Evolutionary conservation across 2,888 invertebrate genomes (phyloP), one percentile per base, ranked within the genome.

Genomic region (Nipponacmea schrenckii): DNA sequence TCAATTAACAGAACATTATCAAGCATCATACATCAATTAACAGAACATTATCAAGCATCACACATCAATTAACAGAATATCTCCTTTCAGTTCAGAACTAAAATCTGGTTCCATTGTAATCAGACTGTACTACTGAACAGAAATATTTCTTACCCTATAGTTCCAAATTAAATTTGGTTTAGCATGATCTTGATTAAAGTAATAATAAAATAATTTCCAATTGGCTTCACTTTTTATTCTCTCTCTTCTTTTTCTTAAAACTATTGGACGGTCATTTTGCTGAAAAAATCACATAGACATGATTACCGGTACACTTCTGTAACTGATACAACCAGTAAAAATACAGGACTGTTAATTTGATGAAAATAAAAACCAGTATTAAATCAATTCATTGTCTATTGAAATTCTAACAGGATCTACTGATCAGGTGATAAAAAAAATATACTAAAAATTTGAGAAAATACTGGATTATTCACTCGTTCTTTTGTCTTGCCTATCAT

Each of bases 121-220:
- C 2, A 31, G 5, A 31, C 31, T 31, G 31, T 31, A 31, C 31
- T 31, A 31, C 5, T 31, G 31, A 31, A 31, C 3, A 3, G 5
- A 3, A 31, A 31, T 31, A 39, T 39, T 39, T 5, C 56, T 14
- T 74, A 95, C 95, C 90, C 97, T 97, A 86, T 97, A 97, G 89
- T 99, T 99, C 99, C 99, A 99, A 85, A 99, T 97, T 62, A 99
- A 92, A 90, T 98, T 97, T 0, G 98, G 96, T 88, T 96, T 92
- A 72, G 95, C 94, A 88, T 98, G 98, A 90, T 99, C 97, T 86
- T 93, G 93, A 85, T 93, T 93, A 90, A 99, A 99, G 90, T 96
- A 95, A 90, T 96, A 98, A 90, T 96, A 98, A 91, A 99, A 98
- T 79, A 96, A 91, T 68, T 93, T 92, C 95, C 97, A 97, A 90